phyloP scores from a whole-genome alignment of 2,113 vertebrate genomes.

The Psephotus haematonotus region DNA sequence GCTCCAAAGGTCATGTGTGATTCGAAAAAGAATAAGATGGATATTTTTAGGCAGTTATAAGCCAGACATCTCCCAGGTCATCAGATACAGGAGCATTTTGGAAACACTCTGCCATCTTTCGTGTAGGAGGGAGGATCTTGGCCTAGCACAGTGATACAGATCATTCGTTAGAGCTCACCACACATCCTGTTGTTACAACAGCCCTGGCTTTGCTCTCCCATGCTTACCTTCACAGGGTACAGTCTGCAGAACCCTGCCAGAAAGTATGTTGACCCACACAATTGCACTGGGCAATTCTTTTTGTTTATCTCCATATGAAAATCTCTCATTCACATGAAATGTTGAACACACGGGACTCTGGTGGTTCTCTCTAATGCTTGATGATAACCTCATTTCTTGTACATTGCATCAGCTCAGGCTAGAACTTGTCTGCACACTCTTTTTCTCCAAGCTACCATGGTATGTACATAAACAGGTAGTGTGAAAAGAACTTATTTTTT shows the following conservation, averaged over 20 bases:
- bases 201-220: neutral
- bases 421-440: neutral
- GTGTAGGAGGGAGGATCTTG: neutral
- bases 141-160: neutral
- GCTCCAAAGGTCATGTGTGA: neutral
- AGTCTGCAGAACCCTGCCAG: neutral
- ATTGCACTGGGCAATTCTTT: neutral
- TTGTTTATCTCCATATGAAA: neutral
- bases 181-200: neutral
- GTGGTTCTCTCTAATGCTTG: neutral
- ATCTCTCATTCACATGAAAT: neutral
- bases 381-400: neutral
- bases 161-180: neutral
- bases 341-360: neutral
- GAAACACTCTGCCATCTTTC: neutral
- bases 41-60: neutral
- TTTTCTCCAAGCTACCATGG: neutral
- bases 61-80: neutral
- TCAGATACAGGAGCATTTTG: neutral
- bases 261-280: neutral
- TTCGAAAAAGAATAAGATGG: neutral
- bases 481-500: neutral
- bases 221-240: neutral
- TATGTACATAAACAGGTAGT: neutral
- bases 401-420: neutral